These are phyloP conservation scores for Mesorhabditis belari DNA, from an alignment of 2,888 invertebrate genomes.

Conservation along the genomic window DNA sequence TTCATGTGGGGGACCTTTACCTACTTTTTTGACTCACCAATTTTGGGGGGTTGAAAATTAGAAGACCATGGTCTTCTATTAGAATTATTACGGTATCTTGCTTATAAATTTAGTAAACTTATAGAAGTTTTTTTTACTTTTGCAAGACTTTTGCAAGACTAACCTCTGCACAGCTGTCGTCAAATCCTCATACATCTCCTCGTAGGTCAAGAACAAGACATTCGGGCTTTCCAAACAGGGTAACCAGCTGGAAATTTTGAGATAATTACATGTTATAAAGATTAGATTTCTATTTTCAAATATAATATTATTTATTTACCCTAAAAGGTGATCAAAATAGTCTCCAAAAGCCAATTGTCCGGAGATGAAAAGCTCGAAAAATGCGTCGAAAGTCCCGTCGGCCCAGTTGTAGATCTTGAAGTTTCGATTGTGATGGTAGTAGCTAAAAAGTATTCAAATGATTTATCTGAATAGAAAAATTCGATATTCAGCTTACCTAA, in stretches of 20 bases:
- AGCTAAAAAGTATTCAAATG: constrained; percentile 12
- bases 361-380: constrained; percentile 45
- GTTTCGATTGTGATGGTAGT: constrained; percentile 43
- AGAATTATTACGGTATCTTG: too few relatives aligned
- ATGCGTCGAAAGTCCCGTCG: constrained; percentile 42
- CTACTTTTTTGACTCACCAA: too few relatives aligned
- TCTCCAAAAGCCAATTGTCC: constrained; percentile 46
- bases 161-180: constrained; percentile 27
- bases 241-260: constrained; percentile 28
- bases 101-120: neutral
- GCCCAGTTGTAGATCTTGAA: constrained; percentile 50
- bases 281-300: neutral
- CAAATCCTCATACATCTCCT: constrained; percentile 45
- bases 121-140: neutral
- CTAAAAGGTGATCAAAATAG: constrained; percentile 44
- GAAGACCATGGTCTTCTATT: too few relatives aligned
- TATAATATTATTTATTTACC: neutral
- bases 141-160: neutral
- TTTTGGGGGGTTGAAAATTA: too few relatives aligned
- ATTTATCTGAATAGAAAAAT: neutral
- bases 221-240: constrained; percentile 36
- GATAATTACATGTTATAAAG: too few relatives aligned
- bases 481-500: constrained; percentile 10
- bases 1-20: too few relatives aligned
- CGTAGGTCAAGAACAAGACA: constrained; percentile 46